phyloP scores from a whole-genome alignment of 1,140 invertebrate genomes.

The Drosophila setifemur region DNA sequence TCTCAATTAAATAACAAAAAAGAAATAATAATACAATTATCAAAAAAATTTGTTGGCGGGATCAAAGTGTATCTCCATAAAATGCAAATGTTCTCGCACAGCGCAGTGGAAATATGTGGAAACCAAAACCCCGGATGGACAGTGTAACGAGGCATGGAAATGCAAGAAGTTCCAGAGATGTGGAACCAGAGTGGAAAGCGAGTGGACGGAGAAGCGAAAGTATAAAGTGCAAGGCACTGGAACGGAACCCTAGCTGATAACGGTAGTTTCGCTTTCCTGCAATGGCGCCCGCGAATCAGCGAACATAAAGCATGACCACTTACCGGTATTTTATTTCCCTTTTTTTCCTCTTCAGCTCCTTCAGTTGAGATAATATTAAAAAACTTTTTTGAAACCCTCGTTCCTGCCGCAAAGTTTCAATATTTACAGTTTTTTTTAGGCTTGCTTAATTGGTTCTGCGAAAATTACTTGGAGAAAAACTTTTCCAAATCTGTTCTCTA shows the following conservation, averaged over 20 bases:
- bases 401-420: slow-evolving; percentile 23
- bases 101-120: neutral
- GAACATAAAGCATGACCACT: slow-evolving; percentile 49
- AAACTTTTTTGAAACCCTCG: slow-evolving; percentile 5
- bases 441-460: neutral
- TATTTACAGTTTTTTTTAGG: neutral
- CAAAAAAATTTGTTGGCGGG: slow-evolving; percentile 70
- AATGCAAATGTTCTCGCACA: slow-evolving; percentile 46
- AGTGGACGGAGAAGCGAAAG: slow-evolving; percentile 31
- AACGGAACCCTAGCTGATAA: slow-evolving; percentile 54
- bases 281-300: slow-evolving; percentile 54
- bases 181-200: neutral
- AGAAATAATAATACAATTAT: slow-evolving; percentile 79
- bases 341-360: neutral
- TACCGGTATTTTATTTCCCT: slow-evolving; percentile 52
- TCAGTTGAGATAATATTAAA: neutral
- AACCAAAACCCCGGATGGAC: slow-evolving; percentile 2
- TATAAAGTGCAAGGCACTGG: slow-evolving; percentile 45
- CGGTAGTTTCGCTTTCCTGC: slow-evolving; percentile 49
- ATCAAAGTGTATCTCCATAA: slow-evolving; percentile 80
- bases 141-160: slow-evolving; percentile 41
- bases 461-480: slow-evolving; percentile 21
- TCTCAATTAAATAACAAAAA: slow-evolving; percentile 65
- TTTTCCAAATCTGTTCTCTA: slow-evolving; percentile 2
- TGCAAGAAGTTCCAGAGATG: slow-evolving; percentile 13